Evolutionary conservation across 2,888 invertebrate genomes (phyloP).

Genomic region (Tachystola acroxantha): DNA sequence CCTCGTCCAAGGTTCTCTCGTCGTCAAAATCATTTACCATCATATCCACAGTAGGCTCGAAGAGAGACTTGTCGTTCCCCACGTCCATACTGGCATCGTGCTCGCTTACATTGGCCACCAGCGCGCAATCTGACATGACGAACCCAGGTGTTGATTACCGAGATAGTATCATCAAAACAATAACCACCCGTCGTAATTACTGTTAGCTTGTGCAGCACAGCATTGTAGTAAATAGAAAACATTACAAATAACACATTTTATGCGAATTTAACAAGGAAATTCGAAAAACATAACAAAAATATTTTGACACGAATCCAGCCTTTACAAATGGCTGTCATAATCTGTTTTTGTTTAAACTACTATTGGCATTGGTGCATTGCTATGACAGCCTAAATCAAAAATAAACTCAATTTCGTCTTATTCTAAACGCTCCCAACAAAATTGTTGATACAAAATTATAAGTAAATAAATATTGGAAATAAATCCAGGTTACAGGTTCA

Average conservation of each 20-base stretch:
- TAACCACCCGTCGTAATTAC: conserved; percentile 30
- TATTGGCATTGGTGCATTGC: too few species aligned
- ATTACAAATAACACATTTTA: conserved; percentile 48
- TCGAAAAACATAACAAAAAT: conserved; percentile 66
- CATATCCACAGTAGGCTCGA: conserved; percentile 97
- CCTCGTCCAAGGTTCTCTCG: conserved; percentile 97
- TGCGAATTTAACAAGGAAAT: conserved; percentile 31
- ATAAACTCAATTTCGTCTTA: too few species aligned
- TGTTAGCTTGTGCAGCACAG: conserved; percentile 25
- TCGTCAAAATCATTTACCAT: conserved; percentile 98
- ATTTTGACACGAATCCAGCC: conserved; percentile 63
- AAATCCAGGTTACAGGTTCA: too few species aligned
- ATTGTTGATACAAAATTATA: too few species aligned
- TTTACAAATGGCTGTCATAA: conserved; percentile 16
- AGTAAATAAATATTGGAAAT: too few species aligned
- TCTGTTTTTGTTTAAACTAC: background rate
- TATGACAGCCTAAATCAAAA: too few species aligned
- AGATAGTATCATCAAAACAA: conserved; percentile 51
- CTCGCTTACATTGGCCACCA: conserved; percentile 73
- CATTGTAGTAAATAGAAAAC: conserved; percentile 40
- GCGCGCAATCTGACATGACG: conserved; percentile 77
- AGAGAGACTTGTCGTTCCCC: conserved; percentile 80
- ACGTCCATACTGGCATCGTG: conserved; percentile 77
- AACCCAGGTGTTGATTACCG: conserved; percentile 25
- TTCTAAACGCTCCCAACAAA: too few species aligned